phyloP scores from a whole-genome alignment of 2,113 vertebrate genomes.

The Zapus hudsonius region DNA sequence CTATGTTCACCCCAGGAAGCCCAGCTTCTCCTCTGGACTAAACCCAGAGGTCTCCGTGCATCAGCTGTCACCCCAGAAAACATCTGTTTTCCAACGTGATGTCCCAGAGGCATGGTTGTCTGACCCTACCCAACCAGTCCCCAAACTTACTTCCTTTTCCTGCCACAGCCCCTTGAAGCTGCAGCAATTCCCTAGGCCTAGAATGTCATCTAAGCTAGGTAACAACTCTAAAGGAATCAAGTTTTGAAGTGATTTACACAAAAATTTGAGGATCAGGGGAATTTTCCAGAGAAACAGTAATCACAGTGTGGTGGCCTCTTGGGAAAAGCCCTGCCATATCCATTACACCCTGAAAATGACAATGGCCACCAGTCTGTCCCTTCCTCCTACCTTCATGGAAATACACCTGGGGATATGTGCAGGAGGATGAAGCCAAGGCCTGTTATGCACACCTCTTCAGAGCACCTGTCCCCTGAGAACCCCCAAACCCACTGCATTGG shows the following conservation, averaged over 20 bases:
- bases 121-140: accelerated
- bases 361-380: not conserved
- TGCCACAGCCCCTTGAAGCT: not conserved
- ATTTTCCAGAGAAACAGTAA: not conserved
- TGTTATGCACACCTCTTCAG: not conserved
- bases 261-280: not conserved
- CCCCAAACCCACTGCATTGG: not conserved
- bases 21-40: not conserved
- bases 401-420: too few relatives aligned
- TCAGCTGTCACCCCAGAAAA: not conserved
- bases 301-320: not conserved
- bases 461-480: not conserved
- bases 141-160: not conserved
- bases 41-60: not conserved
- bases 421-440: not conserved
- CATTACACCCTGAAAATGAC: not conserved
- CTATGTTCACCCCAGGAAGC: not conserved
- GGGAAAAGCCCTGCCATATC: not conserved
- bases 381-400: not conserved
- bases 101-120: not conserved
- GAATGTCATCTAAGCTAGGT: not conserved
- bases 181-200: not conserved
- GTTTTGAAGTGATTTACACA: conserved; percentile 22
- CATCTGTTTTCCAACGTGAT: not conserved
- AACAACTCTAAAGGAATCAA: not conserved